These are phyloP conservation scores for Cistogaster globosa DNA, from an alignment of 2,888 invertebrate species.

Conservation along the genomic window DNA sequence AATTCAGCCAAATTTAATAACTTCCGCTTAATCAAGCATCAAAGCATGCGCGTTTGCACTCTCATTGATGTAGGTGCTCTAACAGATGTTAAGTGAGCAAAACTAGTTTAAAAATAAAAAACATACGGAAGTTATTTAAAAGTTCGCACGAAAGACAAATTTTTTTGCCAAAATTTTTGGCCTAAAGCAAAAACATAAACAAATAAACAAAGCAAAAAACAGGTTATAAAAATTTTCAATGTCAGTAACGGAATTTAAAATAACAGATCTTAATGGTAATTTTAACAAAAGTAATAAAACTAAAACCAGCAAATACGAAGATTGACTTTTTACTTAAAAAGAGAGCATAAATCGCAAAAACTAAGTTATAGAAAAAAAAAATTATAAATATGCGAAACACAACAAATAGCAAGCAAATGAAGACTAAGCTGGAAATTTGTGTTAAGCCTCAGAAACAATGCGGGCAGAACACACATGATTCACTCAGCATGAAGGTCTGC, in stretches of 20 bases:
- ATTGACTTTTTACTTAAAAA: too few species aligned
- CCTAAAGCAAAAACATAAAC: neutral
- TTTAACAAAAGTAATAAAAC: neutral
- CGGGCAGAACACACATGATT: slow-evolving; percentile 23
- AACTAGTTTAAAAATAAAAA: neutral
- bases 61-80: neutral
- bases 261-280: neutral
- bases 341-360: too few species aligned
- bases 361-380: too few species aligned
- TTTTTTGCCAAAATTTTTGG: slow-evolving; percentile 7
- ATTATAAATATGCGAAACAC: too few species aligned
- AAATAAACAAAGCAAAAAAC: slow-evolving; percentile 8
- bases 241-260: neutral
- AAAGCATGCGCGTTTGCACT: neutral
- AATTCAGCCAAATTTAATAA: too few species aligned
- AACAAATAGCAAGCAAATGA: too few species aligned
- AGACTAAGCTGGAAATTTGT: too few species aligned
- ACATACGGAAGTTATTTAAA: slow-evolving; percentile 16
- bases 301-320: too few species aligned
- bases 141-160: neutral
- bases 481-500: slow-evolving; percentile 63
- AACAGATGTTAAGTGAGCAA: slow-evolving; percentile 21
- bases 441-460: slow-evolving; percentile 14
- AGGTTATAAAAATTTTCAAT: slow-evolving; percentile 11
- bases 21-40: neutral